Evolutionary conservation across 2,797 vertebrate species (phyloP).

Genomic region (Enteromius trimaculatus): DNA sequence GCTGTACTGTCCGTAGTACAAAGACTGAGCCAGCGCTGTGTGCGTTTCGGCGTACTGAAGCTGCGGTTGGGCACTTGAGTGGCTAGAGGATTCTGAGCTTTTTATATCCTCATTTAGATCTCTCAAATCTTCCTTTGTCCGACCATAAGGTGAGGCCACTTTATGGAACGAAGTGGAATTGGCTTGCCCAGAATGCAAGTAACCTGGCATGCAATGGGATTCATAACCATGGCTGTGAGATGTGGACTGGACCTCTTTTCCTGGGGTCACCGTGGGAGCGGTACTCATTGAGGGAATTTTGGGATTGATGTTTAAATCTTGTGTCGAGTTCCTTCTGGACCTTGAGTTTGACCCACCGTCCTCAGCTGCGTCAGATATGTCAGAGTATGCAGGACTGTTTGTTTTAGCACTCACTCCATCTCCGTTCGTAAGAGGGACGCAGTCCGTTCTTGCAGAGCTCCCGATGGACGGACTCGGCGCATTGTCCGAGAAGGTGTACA

Average conservation of each 20-base stretch:
- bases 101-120: constrained; percentile 87
- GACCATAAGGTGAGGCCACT: constrained; percentile 74
- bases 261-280: constrained; percentile 66
- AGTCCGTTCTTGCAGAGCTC: constrained; percentile 88
- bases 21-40: constrained; percentile 95
- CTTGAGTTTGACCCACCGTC: constrained; percentile 91
- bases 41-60: constrained; percentile 94
- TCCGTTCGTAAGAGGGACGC: constrained; percentile 83
- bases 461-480: constrained; percentile 98
- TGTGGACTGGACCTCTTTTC: constrained; percentile 90
- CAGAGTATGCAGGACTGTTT: constrained; percentile 95
- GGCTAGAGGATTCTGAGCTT: constrained; percentile 70
- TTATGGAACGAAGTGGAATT: constrained; percentile 79
- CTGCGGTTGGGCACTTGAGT: constrained; percentile 84
- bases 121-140: constrained; percentile 87
- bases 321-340: constrained; percentile 83
- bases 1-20: constrained; percentile 97
- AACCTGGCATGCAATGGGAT: constrained; percentile 92
- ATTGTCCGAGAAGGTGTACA: constrained; percentile 98
- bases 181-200: constrained; percentile 87
- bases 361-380: constrained; percentile 95
- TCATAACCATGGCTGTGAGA: constrained; percentile 94
- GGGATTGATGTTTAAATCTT: constrained; percentile 67
- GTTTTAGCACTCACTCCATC: constrained; percentile 85
- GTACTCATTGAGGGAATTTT: constrained; percentile 79